These are phyloP conservation scores for Melinaea menophilus DNA, from an alignment of 2,888 invertebrate genomes.

Conservation along the genomic window DNA sequence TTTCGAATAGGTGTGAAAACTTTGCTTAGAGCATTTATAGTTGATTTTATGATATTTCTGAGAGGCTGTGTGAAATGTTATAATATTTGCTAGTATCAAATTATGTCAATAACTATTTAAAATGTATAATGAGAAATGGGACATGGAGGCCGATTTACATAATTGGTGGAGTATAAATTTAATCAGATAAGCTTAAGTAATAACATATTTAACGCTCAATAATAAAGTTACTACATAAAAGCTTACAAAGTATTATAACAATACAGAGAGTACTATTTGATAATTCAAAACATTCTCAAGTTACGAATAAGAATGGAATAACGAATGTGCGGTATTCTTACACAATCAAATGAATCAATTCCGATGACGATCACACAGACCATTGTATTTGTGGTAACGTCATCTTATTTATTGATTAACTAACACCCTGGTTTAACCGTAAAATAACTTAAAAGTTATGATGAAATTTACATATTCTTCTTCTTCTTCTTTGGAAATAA, in stretches of 20 bases:
- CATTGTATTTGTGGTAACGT: conserved; percentile 35
- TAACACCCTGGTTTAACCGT: too few species aligned
- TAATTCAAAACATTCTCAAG: conserved; percentile 17
- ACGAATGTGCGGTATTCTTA: conserved; percentile 24
- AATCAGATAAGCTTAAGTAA: too few species aligned
- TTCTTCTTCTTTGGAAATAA: too few species aligned
- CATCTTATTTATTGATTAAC: conserved; percentile 25
- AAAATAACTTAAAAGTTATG: too few species aligned
- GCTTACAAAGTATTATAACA: neutral
- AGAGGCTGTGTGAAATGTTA: neutral
- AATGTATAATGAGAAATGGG: too few species aligned
- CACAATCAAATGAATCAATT: conserved; percentile 32
- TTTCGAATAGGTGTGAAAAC: neutral
- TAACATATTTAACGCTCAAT: neutral
- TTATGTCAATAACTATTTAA: too few species aligned
- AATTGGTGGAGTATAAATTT: too few species aligned
- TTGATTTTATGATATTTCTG: conserved; percentile 3
- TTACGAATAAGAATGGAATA: conserved; percentile 15
- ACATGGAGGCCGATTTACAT: too few species aligned
- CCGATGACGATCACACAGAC: conserved; percentile 31
- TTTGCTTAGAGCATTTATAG: neutral
- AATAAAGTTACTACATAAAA: neutral
- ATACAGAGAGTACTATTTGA: conserved; percentile 17
- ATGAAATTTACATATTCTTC: too few species aligned
- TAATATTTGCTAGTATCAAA: neutral